These are phyloP conservation scores for Cottus gobio DNA, from an alignment of 2,113 vertebrate species.

Conservation along the genomic window DNA sequence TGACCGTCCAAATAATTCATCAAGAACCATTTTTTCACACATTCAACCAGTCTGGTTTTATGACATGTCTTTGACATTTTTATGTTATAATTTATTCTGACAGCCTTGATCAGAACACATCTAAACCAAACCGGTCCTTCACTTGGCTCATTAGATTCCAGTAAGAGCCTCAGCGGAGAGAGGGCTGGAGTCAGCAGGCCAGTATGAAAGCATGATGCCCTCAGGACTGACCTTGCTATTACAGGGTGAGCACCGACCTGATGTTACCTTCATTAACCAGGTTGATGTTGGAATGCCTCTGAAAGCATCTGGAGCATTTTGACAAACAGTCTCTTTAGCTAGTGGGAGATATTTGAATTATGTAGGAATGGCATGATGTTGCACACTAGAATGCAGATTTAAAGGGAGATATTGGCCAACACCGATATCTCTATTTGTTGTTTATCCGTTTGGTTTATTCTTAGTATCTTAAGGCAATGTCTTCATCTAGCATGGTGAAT, in stretches of 20 bases:
- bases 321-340: conserved; percentile 54
- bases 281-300: conserved; percentile 62
- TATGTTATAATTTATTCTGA: neutral
- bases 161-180: conserved; percentile 18
- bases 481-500: neutral
- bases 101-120: conserved; percentile 24
- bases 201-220: conserved; percentile 32
- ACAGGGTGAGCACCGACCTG: conserved; percentile 36
- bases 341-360: conserved; percentile 14
- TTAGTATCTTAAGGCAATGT: neutral
- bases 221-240: conserved; percentile 62
- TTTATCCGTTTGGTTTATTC: neutral
- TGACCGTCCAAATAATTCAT: neutral
- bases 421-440: neutral
- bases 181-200: conserved; percentile 34
- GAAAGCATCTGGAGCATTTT: conserved; percentile 50
- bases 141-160: neutral
- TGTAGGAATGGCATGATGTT: neutral
- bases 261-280: conserved; percentile 67
- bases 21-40: neutral
- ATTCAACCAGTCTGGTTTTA: neutral
- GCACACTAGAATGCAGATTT: neutral
- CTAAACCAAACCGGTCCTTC: conserved; percentile 12
- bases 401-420: neutral
- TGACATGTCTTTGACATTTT: conserved; percentile 12